These are phyloP conservation scores for Anolis sagrei DNA, from an alignment of 2,113 vertebrate genomes.

Conservation along the genomic window DNA sequence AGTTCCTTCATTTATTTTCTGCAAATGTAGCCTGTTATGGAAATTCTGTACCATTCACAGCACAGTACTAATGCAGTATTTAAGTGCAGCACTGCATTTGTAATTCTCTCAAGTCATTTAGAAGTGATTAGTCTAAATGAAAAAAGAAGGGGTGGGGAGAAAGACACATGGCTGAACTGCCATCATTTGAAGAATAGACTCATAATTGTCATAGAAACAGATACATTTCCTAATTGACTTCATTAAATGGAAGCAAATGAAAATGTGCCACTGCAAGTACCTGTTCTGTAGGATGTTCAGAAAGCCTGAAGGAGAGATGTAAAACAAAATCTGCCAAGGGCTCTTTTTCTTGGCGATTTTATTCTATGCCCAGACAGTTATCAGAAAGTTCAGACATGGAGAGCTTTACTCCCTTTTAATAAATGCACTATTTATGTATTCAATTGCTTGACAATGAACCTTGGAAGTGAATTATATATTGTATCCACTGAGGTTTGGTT, in stretches of 20 bases:
- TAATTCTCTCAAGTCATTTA: constrained; percentile 73
- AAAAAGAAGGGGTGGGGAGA: constrained; percentile 27
- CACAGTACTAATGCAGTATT: constrained; percentile 65
- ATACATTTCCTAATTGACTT: constrained; percentile 69
- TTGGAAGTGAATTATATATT: background rate
- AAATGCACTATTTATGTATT: background rate
- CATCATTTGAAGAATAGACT: constrained; percentile 67
- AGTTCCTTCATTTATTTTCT: constrained; percentile 45
- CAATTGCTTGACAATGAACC: background rate
- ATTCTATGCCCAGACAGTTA: background rate
- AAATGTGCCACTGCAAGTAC: constrained; percentile 31
- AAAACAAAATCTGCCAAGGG: background rate
- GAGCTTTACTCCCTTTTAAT: background rate
- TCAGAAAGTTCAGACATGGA: background rate
- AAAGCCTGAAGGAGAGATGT: background rate
- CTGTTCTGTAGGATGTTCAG: constrained; percentile 37
- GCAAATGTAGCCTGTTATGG: constrained; percentile 61
- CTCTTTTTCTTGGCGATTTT: background rate
- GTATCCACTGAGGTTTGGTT: too few relatives aligned
- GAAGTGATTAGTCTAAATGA: constrained; percentile 72
- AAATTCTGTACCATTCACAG: constrained; percentile 56
- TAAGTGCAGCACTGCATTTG: constrained; percentile 64
- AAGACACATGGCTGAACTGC: constrained; percentile 53
- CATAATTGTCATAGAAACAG: constrained; percentile 68
- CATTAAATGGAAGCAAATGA: constrained; percentile 46